Evolutionary conservation across 1,140 invertebrate species (phyloP), one percentile per base, ranked within the genome.

Genomic region (Ditylenchus dipsaci): DNA sequence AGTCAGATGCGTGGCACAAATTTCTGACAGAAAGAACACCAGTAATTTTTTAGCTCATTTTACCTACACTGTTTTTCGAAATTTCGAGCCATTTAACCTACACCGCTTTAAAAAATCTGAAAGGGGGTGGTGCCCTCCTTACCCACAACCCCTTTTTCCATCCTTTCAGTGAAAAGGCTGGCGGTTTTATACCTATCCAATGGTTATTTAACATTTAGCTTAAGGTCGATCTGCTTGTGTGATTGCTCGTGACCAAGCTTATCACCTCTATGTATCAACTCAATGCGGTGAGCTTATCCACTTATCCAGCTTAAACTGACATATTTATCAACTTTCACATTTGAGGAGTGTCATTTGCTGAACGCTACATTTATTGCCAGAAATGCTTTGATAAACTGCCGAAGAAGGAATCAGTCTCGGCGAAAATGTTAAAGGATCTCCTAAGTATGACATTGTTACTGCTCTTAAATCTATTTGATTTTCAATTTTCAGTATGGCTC

Each of bases 301-400:
- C n/a, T n/a, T n/a, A 92, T 61, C 76, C 77, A 49, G 68, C 69
- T 56, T 63, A 70, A 57, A 87, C 66, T 74, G 75, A 11, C 11
- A 38, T 5, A 11, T 11, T 38, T 11, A 5, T 38, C n/a, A n/a
- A 75, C 42, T 74, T 83, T 82, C 69, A 89, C 29, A 26, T 74
- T 97, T 43, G 68, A 76, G 74, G 77, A 53, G 77, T 84, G 78
- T 77, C 68, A 26, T 73, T 89, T 84, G 90, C 88, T 87, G 89
- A 90, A 87, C 94, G 93, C 89, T 97, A 97, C 87, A 95, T 93
- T 73, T 98, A 95, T 88, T 99, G 96, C 89, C 90, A 93, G 86
- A 97, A 97, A 87, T 99, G 95, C 88, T 99, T 98, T 89, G 93
- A 95, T 85, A 94, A 97, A 84, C 95, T 98, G 86, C 91, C 92